Conservation (phyloP, 2,888 invertebrate genomes). For the Pseudococcus longispinus region DNA sequence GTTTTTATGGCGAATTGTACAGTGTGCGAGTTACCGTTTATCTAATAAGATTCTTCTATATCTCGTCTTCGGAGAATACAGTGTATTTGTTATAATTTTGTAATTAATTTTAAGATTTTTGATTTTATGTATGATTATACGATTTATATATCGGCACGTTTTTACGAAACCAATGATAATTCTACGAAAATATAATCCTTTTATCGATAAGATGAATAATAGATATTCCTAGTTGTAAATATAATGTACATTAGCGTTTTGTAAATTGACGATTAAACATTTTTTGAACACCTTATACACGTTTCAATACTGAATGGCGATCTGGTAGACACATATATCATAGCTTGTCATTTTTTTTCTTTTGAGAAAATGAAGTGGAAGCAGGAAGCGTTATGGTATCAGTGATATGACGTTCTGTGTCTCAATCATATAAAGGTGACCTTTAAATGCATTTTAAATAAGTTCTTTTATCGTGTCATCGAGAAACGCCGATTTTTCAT, state of each 20-base stretch:
- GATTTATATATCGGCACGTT: background rate
- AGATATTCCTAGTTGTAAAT: slow-evolving; percentile 14
- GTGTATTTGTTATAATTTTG: background rate
- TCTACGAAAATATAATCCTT: background rate
- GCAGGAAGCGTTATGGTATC: slow-evolving; percentile 20
- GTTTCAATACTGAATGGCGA: slow-evolving; percentile 22
- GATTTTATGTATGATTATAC: background rate
- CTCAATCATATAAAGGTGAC: slow-evolving; percentile 32
- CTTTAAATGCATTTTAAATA: slow-evolving; percentile 34
- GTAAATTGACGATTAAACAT: background rate
- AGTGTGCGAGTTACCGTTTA: slow-evolving; percentile 32
- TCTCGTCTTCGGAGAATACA: background rate
- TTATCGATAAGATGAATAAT: background rate
- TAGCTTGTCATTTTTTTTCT: slow-evolving; percentile 6
- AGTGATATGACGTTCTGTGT: slow-evolving; percentile 13
- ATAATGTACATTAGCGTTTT: slow-evolving; percentile 15
- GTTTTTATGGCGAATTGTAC: background rate
- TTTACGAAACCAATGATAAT: slow-evolving; percentile 5
- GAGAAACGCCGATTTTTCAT: slow-evolving; percentile 20
- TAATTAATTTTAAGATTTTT: background rate
- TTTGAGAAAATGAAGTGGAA: slow-evolving; percentile 35
- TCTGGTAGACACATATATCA: slow-evolving; percentile 15
- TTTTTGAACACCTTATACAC: slow-evolving; percentile 3
- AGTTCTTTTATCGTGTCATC: slow-evolving; percentile 38
- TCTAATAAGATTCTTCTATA: background rate